phyloP scores from a whole-genome alignment of 2,797 vertebrate genomes.

The Lepus townsendii region DNA sequence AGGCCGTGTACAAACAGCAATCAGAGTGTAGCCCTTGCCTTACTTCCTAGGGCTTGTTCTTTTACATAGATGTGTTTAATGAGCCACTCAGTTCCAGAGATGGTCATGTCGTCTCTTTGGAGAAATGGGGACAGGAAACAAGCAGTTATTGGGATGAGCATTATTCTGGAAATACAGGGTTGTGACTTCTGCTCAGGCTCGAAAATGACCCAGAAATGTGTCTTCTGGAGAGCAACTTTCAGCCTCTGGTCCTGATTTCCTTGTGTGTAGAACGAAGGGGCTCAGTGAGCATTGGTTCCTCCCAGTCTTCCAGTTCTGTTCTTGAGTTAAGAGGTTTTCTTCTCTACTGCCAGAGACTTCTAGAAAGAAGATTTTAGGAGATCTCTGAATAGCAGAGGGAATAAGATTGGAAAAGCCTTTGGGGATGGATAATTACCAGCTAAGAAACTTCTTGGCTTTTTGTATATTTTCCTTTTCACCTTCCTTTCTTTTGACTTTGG shows the following conservation, averaged over 20 bases:
- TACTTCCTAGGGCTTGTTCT: constrained; percentile 15
- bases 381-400: not conserved
- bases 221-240: not conserved
- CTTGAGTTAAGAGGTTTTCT: not conserved
- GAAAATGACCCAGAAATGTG: not conserved
- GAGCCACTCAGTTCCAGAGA: constrained; percentile 1
- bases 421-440: not conserved
- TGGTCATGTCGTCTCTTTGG: not conserved
- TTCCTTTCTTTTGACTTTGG: not conserved
- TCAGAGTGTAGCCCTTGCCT: not conserved
- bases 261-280: not conserved
- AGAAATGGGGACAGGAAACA: constrained; percentile 45
- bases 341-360: not conserved
- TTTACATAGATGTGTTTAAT: constrained; percentile 40
- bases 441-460: not conserved
- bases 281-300: not conserved
- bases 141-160: not conserved
- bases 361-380: constrained; percentile 50
- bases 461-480: not conserved
- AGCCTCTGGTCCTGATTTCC: not conserved
- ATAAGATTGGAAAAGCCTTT: not conserved
- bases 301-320: not conserved
- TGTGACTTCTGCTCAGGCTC: constrained; percentile 13
- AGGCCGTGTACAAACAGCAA: not conserved
- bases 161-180: not conserved